Evolutionary conservation across 1,140 invertebrate species (phyloP), one percentile per base, ranked within the genome.

Genomic region (Pseudomyrmex gracilis): DNA sequence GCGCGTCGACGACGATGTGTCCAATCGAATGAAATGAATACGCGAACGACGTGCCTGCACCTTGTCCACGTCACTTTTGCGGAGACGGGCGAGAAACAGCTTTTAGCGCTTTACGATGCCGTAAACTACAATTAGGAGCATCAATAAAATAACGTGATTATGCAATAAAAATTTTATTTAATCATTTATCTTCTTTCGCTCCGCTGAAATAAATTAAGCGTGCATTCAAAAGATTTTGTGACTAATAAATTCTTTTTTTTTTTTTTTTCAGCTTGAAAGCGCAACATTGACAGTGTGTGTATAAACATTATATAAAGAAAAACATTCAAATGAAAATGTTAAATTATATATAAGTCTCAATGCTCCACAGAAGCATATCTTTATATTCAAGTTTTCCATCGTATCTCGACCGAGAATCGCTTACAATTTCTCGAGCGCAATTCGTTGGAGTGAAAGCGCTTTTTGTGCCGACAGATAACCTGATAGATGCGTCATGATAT

Each of bases 401-500:
- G 53, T 71, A 70, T 80, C 66, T 47, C 66, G 53, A 17, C 43
- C 67, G 53, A 58, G 53, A 24, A 80, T 60, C 66, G 76, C 55
- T 80, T 71, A 71, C 76, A 60, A 74, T 74, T 82, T 74, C 51
- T 82, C 78, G 51, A 58, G 60, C 57, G 78, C 78, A 82, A 73
- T 82, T 82, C 78, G 68, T 73, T 70, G 61, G 58, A 57, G 70
- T 66, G 70, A 66, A 74, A 73, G 60, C 78, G 78, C 67, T 82
- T 82, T 77, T 77, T 77, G 74, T 77, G 34, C 24, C 24, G 51
- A 49, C 22, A 71, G 76, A 80, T 80, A 80, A 66, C 66, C 66
- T 80, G 86, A 87, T 87, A 87, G 67, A 78, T 86, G 83, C 49
- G 64, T 64, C 55, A 53, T 73, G 86, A 86, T 83, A 84, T 82